These are phyloP conservation scores for Patella vulgata DNA, from an alignment of 1,140 invertebrate species.

Conservation along the genomic window DNA sequence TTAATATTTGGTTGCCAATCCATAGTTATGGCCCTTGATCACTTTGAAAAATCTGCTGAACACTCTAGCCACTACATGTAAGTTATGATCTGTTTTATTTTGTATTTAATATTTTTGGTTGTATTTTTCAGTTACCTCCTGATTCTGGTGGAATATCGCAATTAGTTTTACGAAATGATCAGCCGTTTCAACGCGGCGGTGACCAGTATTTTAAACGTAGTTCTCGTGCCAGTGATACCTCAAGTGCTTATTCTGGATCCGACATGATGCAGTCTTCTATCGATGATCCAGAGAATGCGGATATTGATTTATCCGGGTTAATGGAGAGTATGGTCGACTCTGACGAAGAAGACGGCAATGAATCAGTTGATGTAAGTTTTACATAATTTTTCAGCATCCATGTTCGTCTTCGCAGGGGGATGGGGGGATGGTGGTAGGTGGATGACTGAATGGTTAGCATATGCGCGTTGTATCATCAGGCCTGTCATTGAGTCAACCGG, in stretches of 20 bases:
- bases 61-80: too few species aligned
- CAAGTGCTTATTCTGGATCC: slow-evolving; percentile 91
- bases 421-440: background rate
- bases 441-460: too few species aligned
- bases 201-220: slow-evolving; percentile 80
- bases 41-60: too few species aligned
- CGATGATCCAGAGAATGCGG: slow-evolving; percentile 74
- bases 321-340: slow-evolving; percentile 92
- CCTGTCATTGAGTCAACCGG: too few species aligned
- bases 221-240: slow-evolving; percentile 92
- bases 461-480: too few species aligned
- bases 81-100: too few species aligned
- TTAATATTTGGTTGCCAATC: too few species aligned
- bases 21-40: too few species aligned
- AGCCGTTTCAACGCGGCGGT: slow-evolving; percentile 18
- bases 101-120: too few species aligned
- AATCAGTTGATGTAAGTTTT: slow-evolving; percentile 80
- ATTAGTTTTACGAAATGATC: slow-evolving; percentile 20
- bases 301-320: slow-evolving; percentile 83
- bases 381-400: background rate
- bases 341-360: slow-evolving; percentile 81
- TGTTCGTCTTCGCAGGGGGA: slow-evolving; percentile 2
- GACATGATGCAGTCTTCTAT: slow-evolving; percentile 87
- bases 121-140: slow-evolving; percentile 36
- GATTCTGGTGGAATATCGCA: slow-evolving; percentile 41